Conservation (phyloP, 2,888 invertebrate genomes). For the Hesperia comma region DNA sequence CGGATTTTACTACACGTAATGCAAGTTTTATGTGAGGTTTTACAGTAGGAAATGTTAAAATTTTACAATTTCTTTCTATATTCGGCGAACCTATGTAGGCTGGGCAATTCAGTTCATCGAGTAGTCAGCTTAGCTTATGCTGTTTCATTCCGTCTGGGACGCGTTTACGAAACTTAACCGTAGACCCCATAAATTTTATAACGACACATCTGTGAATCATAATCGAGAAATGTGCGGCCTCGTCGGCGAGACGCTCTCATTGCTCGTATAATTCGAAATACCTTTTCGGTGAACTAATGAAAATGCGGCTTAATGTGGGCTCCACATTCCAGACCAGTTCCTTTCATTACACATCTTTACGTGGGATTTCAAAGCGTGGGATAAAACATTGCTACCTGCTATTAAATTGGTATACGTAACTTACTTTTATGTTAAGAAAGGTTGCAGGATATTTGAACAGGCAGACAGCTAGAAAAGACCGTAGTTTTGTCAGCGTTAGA, state of each 20-base stretch:
- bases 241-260: background rate
- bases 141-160: background rate
- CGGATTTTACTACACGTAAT: conserved; percentile 60
- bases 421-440: too few species aligned
- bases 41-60: conserved; percentile 47
- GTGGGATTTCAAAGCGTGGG: conserved; percentile 1
- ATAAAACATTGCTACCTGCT: background rate
- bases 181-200: conserved; percentile 57
- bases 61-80: conserved; percentile 34
- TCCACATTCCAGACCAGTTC: background rate
- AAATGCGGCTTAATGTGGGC: background rate
- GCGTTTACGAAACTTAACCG: conserved; percentile 42
- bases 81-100: conserved; percentile 21
- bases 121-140: background rate
- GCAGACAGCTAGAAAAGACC: too few species aligned
- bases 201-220: conserved; percentile 57
- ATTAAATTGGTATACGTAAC: too few species aligned
- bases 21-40: conserved; percentile 61
- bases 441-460: too few species aligned
- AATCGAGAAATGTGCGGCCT: conserved; percentile 50
- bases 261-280: conserved; percentile 47
- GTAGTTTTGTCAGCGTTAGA: too few species aligned
- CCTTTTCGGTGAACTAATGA: conserved; percentile 57
- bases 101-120: too few species aligned
- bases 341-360: background rate